Conservation (phyloP, 2,113 vertebrate species). For the Cyphomyrus plagiostoma region DNA sequence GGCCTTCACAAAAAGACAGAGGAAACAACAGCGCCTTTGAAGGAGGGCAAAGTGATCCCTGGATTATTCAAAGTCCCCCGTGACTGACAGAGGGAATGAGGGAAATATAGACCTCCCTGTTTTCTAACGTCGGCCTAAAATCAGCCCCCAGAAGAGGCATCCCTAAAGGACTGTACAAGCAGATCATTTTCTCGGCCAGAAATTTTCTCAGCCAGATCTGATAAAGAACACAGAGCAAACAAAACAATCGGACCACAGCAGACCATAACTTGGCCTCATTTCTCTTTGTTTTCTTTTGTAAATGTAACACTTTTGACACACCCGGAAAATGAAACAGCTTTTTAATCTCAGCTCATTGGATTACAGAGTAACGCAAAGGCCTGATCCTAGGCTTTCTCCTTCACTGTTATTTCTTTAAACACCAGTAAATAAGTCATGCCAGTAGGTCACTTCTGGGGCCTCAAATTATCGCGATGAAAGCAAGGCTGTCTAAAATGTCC, state of each 20-base stretch:
- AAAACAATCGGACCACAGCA: background rate
- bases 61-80: constrained; percentile 34
- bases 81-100: constrained; percentile 25
- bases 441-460: background rate
- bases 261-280: background rate
- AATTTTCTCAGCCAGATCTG: background rate
- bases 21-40: constrained; percentile 49
- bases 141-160: constrained; percentile 16
- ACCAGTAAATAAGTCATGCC: background rate
- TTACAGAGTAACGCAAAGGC: background rate
- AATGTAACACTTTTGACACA: background rate
- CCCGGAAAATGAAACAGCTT: background rate
- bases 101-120: constrained; percentile 36
- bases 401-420: background rate
- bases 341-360: background rate
- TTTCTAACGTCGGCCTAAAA: constrained; percentile 46
- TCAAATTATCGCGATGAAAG: background rate
- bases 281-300: background rate
- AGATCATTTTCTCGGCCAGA: constrained; percentile 7
- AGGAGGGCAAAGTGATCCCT: constrained; percentile 49
- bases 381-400: background rate
- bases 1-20: constrained; percentile 38
- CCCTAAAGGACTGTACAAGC: constrained; percentile 10
- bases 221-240: constrained; percentile 17
- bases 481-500: background rate